Base-by-base conservation (phyloP, 2,113 vertebrate genomes). In the Nesospiza acunhae region DNA sequence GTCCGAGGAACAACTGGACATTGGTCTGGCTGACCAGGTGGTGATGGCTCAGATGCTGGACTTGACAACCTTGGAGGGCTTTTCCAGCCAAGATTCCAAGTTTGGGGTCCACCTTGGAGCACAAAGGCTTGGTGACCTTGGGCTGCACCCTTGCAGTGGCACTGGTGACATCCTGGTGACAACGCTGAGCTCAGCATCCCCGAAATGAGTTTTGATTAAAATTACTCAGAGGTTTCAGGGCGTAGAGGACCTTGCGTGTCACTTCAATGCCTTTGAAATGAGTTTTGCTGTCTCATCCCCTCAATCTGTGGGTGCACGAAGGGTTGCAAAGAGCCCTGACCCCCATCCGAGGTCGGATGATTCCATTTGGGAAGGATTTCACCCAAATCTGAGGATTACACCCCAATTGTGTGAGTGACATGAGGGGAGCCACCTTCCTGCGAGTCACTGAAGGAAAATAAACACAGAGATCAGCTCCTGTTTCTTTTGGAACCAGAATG, bases 281-380 rank as follows among this genome's bases (percentile, higher is more conserved):
- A 1, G 20, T 30, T 94, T 39, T 44, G 69, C 15, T 60, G 19
- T 9, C 35, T 92, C 82, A 84, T 30, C 55, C n/a, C 15, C 30
- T 49, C 2, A 0, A 31, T 10, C 70, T 28, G 8, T 1, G 47
- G 52, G 3, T 6, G 28, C 22, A n/a, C 74, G 39, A 0, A 1
- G 15, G 41, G 59, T 11, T 39, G 11, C 50, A 11, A 60, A 87
- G 55, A 35, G 7, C 21, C 12, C 58, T 81, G 88, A 55, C 27
- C 28, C 8, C 22, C 20, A 7, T 8, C 37, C 15, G 8, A 87
- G 68, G 55, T 35, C 10, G 3, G 68, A 6, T 1, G 8, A 37
- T 49, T 23, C 37, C 2, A 0, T 81, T n/a, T 49, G 52, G 52
- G 62, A 88, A 62, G 60, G 24, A 53, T 72, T 31, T n/a, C 59